Evolutionary conservation across 2,113 vertebrate species (phyloP).

Genomic region (Dipodomys stephensi): DNA sequence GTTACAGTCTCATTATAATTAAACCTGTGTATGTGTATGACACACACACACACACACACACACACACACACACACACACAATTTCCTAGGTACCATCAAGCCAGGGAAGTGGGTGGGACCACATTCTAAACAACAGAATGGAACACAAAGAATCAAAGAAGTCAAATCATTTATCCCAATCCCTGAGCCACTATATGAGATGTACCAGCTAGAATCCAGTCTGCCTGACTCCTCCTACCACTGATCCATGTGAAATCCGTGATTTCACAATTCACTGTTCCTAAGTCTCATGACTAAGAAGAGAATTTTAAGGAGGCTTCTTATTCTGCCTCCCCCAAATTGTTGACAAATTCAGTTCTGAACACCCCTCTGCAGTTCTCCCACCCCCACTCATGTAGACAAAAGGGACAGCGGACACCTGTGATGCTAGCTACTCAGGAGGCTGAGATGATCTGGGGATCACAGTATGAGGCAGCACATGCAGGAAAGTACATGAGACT

Average conservation of each 20-base stretch:
- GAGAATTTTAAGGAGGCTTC: background rate
- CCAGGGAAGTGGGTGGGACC: background rate
- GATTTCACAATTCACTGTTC: background rate
- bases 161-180: background rate
- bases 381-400: background rate
- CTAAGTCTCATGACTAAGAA: background rate
- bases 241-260: background rate
- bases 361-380: background rate
- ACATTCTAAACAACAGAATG: background rate
- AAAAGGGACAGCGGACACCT: background rate
- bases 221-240: background rate
- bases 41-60: background rate
- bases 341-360: background rate
- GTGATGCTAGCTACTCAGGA: too few species aligned
- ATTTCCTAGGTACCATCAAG: background rate
- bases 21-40: background rate
- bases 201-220: background rate
- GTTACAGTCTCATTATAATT: background rate
- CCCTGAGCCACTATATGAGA: background rate
- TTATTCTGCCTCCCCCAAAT: background rate
- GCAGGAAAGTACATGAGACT: too few species aligned
- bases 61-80: background rate
- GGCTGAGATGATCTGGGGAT: too few species aligned
- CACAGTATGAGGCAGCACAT: too few species aligned
- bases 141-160: conserved; percentile 34